Conservation (phyloP, 2,797 vertebrate genomes). For the Epinephelus coioides region DNA sequence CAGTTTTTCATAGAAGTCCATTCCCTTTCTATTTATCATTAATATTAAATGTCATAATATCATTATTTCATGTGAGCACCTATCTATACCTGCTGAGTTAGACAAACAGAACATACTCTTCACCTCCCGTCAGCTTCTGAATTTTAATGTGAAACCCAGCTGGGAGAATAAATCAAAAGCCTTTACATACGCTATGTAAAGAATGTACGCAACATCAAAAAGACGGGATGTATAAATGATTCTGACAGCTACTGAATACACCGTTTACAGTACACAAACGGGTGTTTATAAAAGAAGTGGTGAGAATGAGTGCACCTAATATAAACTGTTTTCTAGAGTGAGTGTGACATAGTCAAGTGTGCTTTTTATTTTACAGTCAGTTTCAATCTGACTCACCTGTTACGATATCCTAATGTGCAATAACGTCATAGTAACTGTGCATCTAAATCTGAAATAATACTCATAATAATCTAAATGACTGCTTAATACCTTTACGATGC, state of each 20-base stretch:
- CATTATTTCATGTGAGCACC: conserved; percentile 48
- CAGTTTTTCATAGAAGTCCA: neutral
- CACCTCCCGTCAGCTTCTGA: neutral
- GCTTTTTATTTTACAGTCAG: neutral
- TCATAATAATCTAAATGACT: neutral
- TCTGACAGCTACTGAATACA: neutral
- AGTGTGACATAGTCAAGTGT: too few relatives aligned
- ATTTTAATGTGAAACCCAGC: neutral
- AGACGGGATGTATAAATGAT: neutral
- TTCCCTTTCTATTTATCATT: conserved; percentile 38
- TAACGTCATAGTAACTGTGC: neutral
- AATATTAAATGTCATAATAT: conserved; percentile 52
- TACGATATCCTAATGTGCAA: neutral
- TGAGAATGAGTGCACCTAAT: too few relatives aligned
- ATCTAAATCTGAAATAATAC: too few relatives aligned
- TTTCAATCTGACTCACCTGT: neutral
- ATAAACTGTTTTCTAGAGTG: too few relatives aligned
- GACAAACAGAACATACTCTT: neutral
- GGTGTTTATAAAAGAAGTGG: neutral
- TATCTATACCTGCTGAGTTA: conserved; percentile 19
- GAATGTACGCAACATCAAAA: neutral
- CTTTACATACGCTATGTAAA: neutral
- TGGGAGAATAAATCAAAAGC: neutral
- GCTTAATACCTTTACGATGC: neutral
- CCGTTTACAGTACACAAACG: neutral